These are phyloP conservation scores for Morpho helenor DNA, from an alignment of 2,888 invertebrate genomes.

Conservation along the genomic window DNA sequence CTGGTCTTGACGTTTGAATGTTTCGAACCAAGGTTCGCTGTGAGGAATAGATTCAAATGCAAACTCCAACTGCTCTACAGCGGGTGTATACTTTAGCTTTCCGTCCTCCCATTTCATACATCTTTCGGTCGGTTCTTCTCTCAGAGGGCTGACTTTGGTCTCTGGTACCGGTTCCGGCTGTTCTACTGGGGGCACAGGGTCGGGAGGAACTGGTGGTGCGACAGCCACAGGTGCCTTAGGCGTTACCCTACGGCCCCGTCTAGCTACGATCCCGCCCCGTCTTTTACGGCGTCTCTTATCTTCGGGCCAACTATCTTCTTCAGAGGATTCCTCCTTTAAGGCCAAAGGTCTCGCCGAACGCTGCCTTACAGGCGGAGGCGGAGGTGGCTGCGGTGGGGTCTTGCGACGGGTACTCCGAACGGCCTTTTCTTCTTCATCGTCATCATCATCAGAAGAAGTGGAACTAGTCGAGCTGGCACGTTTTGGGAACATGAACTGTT, in stretches of 20 bases:
- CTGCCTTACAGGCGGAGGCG: slow-evolving; percentile 50
- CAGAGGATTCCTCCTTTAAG: slow-evolving; percentile 68
- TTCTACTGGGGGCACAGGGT: slow-evolving; percentile 28
- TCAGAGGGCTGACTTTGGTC: slow-evolving; percentile 42
- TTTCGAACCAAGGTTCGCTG: slow-evolving; percentile 88
- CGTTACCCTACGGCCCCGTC: slow-evolving; percentile 38
- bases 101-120: slow-evolving; percentile 75
- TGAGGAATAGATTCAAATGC: slow-evolving; percentile 87
- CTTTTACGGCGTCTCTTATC: slow-evolving; percentile 51
- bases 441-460: slow-evolving; percentile 78
- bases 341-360: slow-evolving; percentile 62
- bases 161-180: slow-evolving; percentile 24
- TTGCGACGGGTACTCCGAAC: slow-evolving; percentile 58
- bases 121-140: slow-evolving; percentile 51
- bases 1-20: slow-evolving; percentile 87
- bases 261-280: slow-evolving; percentile 38
- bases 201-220: slow-evolving; percentile 32
- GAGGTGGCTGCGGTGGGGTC: slow-evolving; percentile 50
- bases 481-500: slow-evolving; percentile 91
- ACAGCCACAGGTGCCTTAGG: slow-evolving; percentile 25
- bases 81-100: slow-evolving; percentile 62
- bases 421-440: slow-evolving; percentile 52
- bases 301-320: slow-evolving; percentile 68
- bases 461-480: slow-evolving; percentile 79
- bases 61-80: slow-evolving; percentile 82